Percentiles rank a stretch among this genome's conserved stretches.
phyloP scores from a whole-genome alignment of 2,888 invertebrate genomes.

The Limnephilus marmoratus region DNA sequence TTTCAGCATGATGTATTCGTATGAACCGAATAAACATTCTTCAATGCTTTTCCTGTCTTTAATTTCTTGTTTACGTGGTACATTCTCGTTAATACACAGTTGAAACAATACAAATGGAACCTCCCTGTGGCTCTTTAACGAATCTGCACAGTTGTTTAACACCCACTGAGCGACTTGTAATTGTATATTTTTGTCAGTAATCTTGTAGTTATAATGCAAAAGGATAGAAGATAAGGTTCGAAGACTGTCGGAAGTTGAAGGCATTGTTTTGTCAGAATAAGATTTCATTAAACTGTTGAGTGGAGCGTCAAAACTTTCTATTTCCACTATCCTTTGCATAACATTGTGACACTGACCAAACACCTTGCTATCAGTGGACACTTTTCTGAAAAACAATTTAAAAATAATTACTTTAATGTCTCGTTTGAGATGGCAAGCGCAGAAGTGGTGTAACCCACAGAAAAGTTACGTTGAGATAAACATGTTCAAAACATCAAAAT shows the following conservation, averaged over 20 bases:
- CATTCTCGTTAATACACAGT: constrained; percentile 71
- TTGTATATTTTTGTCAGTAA: constrained; percentile 69
- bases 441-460: neutral
- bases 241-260: constrained; percentile 70
- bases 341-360: constrained; percentile 72
- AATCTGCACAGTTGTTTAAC: constrained; percentile 58
- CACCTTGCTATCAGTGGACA: constrained; percentile 67
- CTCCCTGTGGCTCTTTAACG: constrained; percentile 67
- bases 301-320: constrained; percentile 69
- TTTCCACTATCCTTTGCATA: constrained; percentile 70
- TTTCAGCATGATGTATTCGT: constrained; percentile 71
- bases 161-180: constrained; percentile 72
- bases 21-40: constrained; percentile 70
- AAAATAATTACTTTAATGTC: neutral
- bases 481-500: neutral
- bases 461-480: neutral
- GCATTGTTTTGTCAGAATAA: constrained; percentile 74
- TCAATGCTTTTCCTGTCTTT: constrained; percentile 65
- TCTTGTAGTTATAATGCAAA: constrained; percentile 72
- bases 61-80: constrained; percentile 59
- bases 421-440: neutral
- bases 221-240: constrained; percentile 70
- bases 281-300: constrained; percentile 71
- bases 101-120: constrained; percentile 68
- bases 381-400: constrained; percentile 56